These are phyloP conservation scores for Dicrostonyx torquatus DNA, from an alignment of 2,797 vertebrate species.

Conservation along the genomic window DNA sequence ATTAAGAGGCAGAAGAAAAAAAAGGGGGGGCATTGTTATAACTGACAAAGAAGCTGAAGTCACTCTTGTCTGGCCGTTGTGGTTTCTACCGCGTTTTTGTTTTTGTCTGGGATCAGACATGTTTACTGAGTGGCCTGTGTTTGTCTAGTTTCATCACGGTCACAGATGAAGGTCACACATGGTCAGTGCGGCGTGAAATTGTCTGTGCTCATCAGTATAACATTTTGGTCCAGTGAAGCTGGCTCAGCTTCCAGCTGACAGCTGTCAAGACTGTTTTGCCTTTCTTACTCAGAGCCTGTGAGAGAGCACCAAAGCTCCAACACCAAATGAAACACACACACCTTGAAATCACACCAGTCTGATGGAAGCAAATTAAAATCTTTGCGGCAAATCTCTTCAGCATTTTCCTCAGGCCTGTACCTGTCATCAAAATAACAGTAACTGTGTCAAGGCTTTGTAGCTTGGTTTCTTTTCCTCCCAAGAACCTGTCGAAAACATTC, in stretches of 20 bases:
- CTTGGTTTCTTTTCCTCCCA: slow-evolving; percentile 23
- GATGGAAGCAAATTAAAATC: slow-evolving; percentile 21
- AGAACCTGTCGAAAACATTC: slow-evolving; percentile 28
- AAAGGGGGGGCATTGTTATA: neutral
- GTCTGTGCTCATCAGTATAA: slow-evolving; percentile 18
- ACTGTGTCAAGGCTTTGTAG: slow-evolving; percentile 32
- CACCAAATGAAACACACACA: neutral
- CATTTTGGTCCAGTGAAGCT: neutral
- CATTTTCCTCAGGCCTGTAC: neutral
- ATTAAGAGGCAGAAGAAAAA: neutral
- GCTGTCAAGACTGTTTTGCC: neutral
- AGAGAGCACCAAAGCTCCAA: neutral
- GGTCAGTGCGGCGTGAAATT: neutral
- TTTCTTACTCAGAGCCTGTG: neutral
- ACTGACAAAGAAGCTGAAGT: neutral
- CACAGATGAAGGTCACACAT: slow-evolving; percentile 15
- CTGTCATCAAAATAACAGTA: slow-evolving; percentile 32
- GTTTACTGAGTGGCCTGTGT: slow-evolving; percentile 50
- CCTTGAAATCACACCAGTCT: neutral
- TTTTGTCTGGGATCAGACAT: slow-evolving; percentile 50
- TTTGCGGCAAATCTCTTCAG: neutral
- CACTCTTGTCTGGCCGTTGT: neutral
- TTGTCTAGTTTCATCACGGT: slow-evolving; percentile 10
- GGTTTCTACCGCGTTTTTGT: slow-evolving; percentile 23
- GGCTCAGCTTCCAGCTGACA: neutral